Evolutionary conservation across 2,113 vertebrate genomes (phyloP).

Genomic region (Vanacampus margaritifer): DNA sequence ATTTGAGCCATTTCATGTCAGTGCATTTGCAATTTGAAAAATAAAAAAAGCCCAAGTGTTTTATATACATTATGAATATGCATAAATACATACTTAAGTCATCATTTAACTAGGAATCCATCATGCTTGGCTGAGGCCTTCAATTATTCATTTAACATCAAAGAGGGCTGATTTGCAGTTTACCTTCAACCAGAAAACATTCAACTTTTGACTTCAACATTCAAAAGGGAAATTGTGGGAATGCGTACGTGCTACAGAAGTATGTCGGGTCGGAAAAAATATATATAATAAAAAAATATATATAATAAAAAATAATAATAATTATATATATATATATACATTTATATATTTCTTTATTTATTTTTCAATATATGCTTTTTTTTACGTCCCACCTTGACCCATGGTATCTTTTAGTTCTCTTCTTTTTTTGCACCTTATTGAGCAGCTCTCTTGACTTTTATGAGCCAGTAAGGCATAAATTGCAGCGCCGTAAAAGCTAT

Average conservation of each 20-base stretch:
- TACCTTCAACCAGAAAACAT: background rate
- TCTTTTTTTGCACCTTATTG: background rate
- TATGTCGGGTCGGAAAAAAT: too few species aligned
- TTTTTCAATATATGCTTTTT: background rate
- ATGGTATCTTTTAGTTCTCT: background rate
- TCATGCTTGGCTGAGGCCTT: background rate
- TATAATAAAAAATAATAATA: too few species aligned
- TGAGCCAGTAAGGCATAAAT: constrained; percentile 13
- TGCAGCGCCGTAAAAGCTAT: constrained; percentile 8
- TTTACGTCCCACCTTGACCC: constrained; percentile 9
- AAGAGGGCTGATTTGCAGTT: background rate
- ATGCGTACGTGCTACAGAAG: background rate
- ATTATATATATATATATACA: too few species aligned
- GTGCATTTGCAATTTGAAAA: background rate
- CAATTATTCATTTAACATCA: background rate
- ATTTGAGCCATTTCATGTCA: background rate
- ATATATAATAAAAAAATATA: too few species aligned
- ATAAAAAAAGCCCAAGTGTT: background rate
- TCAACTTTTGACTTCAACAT: constrained; percentile 3
- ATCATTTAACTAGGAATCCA: background rate
- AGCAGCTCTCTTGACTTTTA: constrained; percentile 7
- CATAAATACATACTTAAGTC: background rate
- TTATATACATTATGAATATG: background rate
- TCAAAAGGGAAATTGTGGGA: background rate
- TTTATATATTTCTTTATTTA: too few species aligned